phyloP scores from a whole-genome alignment of 2,113 vertebrate species.

The Oryzias curvinotus region DNA sequence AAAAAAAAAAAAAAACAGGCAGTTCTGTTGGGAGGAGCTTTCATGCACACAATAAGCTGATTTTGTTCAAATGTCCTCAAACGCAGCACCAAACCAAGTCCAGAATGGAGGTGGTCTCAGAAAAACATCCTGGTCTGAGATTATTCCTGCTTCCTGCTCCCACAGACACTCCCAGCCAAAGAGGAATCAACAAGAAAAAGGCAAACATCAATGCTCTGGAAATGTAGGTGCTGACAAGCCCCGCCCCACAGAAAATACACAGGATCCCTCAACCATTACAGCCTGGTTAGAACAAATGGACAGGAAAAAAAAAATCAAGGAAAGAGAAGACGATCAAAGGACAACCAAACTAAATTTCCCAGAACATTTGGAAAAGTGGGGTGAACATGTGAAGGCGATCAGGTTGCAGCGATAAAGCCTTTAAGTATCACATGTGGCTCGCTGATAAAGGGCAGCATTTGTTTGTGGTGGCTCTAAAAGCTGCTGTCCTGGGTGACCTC shows the following conservation, averaged over 20 bases:
- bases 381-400: conserved; percentile 28
- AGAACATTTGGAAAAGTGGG: neutral
- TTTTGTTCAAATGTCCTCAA: conserved; percentile 11
- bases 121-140: conserved; percentile 69
- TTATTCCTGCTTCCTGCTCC: conserved; percentile 73
- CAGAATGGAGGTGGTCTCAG: conserved; percentile 33
- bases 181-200: conserved; percentile 75
- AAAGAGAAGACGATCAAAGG: neutral
- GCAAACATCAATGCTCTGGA: conserved; percentile 51
- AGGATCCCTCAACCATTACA: neutral
- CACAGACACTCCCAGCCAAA: conserved; percentile 58
- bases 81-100: conserved; percentile 26
- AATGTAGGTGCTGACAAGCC: conserved; percentile 12
- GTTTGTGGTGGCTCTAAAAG: conserved; percentile 66
- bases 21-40: neutral
- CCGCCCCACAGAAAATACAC: conserved; percentile 9
- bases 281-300: neutral
- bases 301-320: conserved; percentile 1
- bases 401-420: conserved; percentile 29
- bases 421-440: conserved; percentile 42
- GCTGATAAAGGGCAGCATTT: conserved; percentile 66
- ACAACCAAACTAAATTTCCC: neutral
- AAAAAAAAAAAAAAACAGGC: conserved; percentile 7
- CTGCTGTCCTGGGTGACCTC: conserved; percentile 46
- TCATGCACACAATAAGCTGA: conserved; percentile 1